Base-by-base conservation (phyloP, 2,888 invertebrate genomes). In the Drosophila lacicola region DNA sequence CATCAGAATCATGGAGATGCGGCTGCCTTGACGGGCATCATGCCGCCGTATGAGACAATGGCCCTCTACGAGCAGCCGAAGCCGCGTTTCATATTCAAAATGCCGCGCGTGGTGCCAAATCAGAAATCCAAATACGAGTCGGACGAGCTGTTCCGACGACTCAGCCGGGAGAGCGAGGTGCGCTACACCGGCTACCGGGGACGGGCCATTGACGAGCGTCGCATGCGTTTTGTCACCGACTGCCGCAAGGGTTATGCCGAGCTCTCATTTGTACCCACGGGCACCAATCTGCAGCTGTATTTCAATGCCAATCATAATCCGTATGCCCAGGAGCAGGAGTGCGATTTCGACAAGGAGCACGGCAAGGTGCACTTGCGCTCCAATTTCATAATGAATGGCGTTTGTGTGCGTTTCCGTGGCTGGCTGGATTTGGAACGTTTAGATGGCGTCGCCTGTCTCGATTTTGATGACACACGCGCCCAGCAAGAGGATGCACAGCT, bases 21-120 rank as follows among this genome's bases (percentile, higher is more conserved):
- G 1, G 44, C 65, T 9, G 97, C 37, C 97, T 29, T 80, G 14
- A 39, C 70, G 1, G 77, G 82, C 37, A 73, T 75, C 47, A 41
- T 87, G 33, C 83, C 82, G 17, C 97, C 98, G 69, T 98, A 98
- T 92, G 98, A 98, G 90, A 95, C 97, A 13, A 97, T 98, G 93
- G 97, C 96, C 78, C 94, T 98, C 73, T 98, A 97, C 92, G 97
- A 98, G 91, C 97, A 97, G 90, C 97, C 96, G 0, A 96, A 97
- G 88, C 97, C 97, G 3, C 94, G 97, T 79, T 96, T 97, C 88
- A 96, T 97, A 83, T 97, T 98, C 93, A 98, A 97, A 93, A 98
- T 99, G 98, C 99, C 99, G 2, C 95, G 98, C 63, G 98, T 99
- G 53, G 98, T 99, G 69, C 98, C 98, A 0, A 98, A 99, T 91